Evolutionary conservation across 2,797 vertebrate genomes (phyloP), one percentile per base, ranked within the genome.

Genomic region (Periparus ater): DNA sequence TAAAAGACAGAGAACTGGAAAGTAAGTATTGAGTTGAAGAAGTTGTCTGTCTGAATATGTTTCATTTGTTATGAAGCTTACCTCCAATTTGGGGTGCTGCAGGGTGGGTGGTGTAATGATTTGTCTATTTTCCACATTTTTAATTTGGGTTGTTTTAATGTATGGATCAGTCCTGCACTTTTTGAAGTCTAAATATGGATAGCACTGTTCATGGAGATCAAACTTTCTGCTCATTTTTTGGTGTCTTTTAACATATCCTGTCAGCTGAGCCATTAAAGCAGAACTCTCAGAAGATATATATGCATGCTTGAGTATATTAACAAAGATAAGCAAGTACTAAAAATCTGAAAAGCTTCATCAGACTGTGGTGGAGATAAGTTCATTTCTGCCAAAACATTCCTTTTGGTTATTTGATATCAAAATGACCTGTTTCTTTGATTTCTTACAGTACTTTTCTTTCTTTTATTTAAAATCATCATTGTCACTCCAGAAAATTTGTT

Each of bases 341-440:
- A 94, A 88, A 62, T 71, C 36, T 85, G 63, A 86, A 93, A 90
- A 84, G 45, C 67, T 90, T 93, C 36, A 53, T 87, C 70, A 93
- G 60, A 74, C 67, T 88, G 32, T 3, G 3, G 5, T 88, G n/a
- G 66, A 86, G n/a, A 94, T 80, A 90, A 84, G 73, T 72, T 72
- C 3, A 42, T 78, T 88, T 93, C 44, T 73, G 29, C 66, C 66
- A 80, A 86, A 93, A 71, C 74, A 89, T 85, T 92, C 23, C 34
- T 89, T 95, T 93, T 48, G 13, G 32, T 71, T 89, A 63, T 62
- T 63, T 68, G 72, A 55, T 88, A 74, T 70, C 47, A 90, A 80
- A 89, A 87, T 88, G 6, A 75, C 66, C 54, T 40, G 5, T 38
- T 90, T 80, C 62, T 78, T 90, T 93, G 62, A 82, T 87, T 92